These are phyloP conservation scores for Psittacara wagleri DNA, from an alignment of 2,113 vertebrate genomes.

Conservation along the genomic window DNA sequence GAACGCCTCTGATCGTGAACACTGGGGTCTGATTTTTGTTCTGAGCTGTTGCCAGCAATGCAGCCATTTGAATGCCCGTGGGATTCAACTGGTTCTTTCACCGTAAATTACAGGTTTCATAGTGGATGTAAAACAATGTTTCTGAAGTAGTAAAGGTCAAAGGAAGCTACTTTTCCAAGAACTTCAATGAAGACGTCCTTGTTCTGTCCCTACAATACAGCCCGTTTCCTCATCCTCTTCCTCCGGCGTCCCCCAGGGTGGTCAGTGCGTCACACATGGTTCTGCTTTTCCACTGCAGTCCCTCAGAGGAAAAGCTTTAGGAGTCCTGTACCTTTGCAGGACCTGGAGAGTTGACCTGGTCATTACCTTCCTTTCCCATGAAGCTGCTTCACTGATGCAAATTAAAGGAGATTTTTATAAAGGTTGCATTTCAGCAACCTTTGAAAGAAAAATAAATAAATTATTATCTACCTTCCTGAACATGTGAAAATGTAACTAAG, in stretches of 20 bases:
- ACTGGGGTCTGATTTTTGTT: neutral
- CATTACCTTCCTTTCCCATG: neutral
- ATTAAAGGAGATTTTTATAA: neutral
- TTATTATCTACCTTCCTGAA: neutral
- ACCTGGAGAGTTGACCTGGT: neutral
- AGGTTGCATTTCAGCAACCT: neutral
- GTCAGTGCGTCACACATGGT: neutral
- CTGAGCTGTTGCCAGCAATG: neutral
- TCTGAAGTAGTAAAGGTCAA: neutral
- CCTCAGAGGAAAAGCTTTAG: neutral
- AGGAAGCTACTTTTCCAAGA: neutral
- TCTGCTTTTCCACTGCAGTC: neutral
- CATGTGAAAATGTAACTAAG: neutral
- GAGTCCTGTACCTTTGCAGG: neutral
- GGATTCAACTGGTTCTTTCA: neutral
- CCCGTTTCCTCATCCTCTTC: neutral
- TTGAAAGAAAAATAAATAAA: neutral
- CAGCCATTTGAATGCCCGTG: neutral
- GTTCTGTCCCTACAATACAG: neutral
- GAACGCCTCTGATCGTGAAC: neutral
- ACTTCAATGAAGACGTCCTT: neutral
- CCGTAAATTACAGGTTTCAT: neutral
- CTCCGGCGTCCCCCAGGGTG: neutral
- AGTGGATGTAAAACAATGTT: neutral
- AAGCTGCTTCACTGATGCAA: neutral